Conservation (phyloP, 1,140 invertebrate genomes). For the Caenorhabditis brenneri region DNA sequence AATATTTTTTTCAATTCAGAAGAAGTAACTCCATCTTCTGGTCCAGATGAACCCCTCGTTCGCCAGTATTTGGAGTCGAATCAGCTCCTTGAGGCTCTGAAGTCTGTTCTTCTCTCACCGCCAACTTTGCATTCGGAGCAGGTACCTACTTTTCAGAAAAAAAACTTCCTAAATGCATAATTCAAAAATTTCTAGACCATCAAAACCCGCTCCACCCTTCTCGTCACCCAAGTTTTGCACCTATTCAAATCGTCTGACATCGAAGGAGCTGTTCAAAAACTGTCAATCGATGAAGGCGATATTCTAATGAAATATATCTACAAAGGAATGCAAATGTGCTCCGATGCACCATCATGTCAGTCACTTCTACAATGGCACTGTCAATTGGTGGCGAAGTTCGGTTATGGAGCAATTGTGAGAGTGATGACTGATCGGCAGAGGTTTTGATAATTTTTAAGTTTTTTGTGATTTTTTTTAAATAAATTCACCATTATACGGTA, state of each 20-base stretch:
- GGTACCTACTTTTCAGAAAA: not conserved
- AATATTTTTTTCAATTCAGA: not conserved
- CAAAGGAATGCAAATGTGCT: constrained; percentile 59
- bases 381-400: constrained; percentile 36
- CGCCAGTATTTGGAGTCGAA: not conserved
- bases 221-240: constrained; percentile 53
- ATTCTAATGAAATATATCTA: constrained; percentile 63
- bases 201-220: not conserved
- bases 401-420: constrained; percentile 51
- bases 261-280: constrained; percentile 44
- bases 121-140: not conserved
- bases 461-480: too few species aligned
- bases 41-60: not conserved
- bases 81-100: not conserved
- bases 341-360: constrained; percentile 53
- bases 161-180: not conserved
- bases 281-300: constrained; percentile 49
- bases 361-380: constrained; percentile 54
- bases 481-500: too few species aligned
- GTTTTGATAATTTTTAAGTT: constrained; percentile 8
- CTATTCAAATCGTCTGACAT: constrained; percentile 55
- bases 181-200: not conserved
- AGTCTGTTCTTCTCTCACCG: not conserved
- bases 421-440: constrained; percentile 42
- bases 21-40: not conserved